Evolutionary conservation across 2,797 vertebrate species (phyloP), one percentile per base, ranked within the genome.

Genomic region (Myotis pilosus): DNA sequence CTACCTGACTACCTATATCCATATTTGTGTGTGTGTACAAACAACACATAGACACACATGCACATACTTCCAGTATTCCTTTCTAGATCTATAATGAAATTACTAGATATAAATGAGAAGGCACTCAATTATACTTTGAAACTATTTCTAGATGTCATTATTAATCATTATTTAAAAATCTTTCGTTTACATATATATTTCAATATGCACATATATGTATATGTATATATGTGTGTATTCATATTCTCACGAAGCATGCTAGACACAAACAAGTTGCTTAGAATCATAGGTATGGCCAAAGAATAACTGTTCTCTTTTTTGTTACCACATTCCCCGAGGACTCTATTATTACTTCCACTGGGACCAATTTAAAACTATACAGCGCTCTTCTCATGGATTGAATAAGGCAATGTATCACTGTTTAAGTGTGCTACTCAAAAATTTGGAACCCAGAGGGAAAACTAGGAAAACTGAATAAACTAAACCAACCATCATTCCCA

Each of bases 311-410:
- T 93, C 41, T 90, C 30, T 11, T 17, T 87, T 95, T 87, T 38
- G 36, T 69, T 92, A 80, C 16, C 23, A 88, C 9, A 82, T 85
- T 96, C 90, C 72, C 81, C 28, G 57, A 2, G 36, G 92, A 49
- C 25, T 80, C 11, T 75, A 85, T 95, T 93, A 93, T 93, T 94
- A 95, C 88, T 88, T 95, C 97, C 97, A 90, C 0, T 83, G 97
- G 93, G 90, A 64, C 92, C 95, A 96, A 92, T 96, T 96, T 97
- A 95, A 93, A 93, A 60, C 64, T 38, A 80, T 44, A 68, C 74
- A 72, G 47, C 36, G 23, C 33, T 69, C 5, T 90, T 92, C n/a
- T 75, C 30, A 82, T 82, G 51, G 36, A 80, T 17, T 47, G 44
- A 88, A 92, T 79, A 90, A 33, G 5, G 23, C 28, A 75, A 76